A percentile compares a stretch with the other conserved stretches of the same genome.
phyloP scores from a whole-genome alignment of 2,113 vertebrate genomes.

The Petromus typicus region DNA sequence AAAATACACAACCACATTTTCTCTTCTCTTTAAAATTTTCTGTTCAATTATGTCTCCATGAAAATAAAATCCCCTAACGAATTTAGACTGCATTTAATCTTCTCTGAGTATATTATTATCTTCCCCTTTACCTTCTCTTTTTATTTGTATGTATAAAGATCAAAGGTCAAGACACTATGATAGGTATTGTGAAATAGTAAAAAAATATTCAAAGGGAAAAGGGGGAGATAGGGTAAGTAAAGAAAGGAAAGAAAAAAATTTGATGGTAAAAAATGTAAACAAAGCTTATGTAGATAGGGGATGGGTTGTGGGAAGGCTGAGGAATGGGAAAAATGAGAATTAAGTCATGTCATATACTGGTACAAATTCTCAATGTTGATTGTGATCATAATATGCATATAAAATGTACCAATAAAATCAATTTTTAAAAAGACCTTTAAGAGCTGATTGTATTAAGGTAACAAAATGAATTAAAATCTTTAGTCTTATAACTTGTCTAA shows the following conservation, averaged over 20 bases:
- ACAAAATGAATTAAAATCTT: background rate
- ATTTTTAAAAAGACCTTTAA: background rate
- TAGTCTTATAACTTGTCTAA: background rate
- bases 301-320: too few species aligned
- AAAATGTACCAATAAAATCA: too few species aligned
- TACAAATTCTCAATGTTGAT: too few species aligned
- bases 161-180: background rate
- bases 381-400: too few species aligned
- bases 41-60: slow-evolving; percentile 12
- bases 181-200: too few species aligned
- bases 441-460: background rate
- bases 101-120: background rate
- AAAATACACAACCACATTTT: slow-evolving; percentile 32
- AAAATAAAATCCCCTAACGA: slow-evolving; percentile 48
- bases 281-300: too few species aligned
- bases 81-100: slow-evolving; percentile 8
- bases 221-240: too few species aligned
- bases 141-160: background rate
- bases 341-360: too few species aligned
- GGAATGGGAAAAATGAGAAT: too few species aligned
- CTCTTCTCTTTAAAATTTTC: background rate
- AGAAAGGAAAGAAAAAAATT: too few species aligned
- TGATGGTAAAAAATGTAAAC: too few species aligned
- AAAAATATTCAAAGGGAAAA: too few species aligned
- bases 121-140: background rate